Evolutionary conservation across 1,140 invertebrate species (phyloP).

Genomic region (Trypoxylus dichotomus): DNA sequence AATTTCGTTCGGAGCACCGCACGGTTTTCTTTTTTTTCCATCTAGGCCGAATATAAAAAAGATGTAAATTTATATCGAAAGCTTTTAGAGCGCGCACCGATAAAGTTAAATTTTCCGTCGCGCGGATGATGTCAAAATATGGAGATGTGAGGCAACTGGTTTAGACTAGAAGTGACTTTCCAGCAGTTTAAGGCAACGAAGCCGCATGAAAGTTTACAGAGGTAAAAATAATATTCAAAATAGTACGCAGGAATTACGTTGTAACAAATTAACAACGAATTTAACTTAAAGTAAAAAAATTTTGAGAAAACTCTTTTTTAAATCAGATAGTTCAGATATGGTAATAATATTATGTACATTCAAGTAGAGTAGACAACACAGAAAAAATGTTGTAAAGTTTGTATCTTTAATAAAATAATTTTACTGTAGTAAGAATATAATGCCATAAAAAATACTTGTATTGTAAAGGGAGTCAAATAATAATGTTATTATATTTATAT

Average conservation of each 20-base stretch:
- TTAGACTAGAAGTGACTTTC: not conserved
- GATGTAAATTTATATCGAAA: conserved; percentile 23
- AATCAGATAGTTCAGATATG: too few relatives aligned
- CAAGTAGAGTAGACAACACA: too few relatives aligned
- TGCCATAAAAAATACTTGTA: too few relatives aligned
- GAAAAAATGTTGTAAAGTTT: too few relatives aligned
- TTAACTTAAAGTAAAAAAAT: too few relatives aligned
- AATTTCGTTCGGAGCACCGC: not conserved
- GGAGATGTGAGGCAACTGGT: not conserved
- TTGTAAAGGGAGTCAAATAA: too few relatives aligned
- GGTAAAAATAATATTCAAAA: not conserved
- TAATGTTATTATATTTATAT: too few relatives aligned
- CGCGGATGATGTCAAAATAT: not conserved
- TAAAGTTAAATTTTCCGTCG: not conserved
- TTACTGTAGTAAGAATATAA: too few relatives aligned
- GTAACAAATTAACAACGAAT: too few relatives aligned
- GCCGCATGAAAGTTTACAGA: not conserved
- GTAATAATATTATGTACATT: too few relatives aligned
- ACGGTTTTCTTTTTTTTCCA: not conserved
- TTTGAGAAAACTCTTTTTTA: too few relatives aligned
- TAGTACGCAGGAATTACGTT: not conserved
- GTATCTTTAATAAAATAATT: too few relatives aligned
- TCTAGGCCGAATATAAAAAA: conserved; percentile 10
- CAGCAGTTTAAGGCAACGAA: not conserved
- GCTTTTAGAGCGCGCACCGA: not conserved